Evolutionary conservation across 2,797 vertebrate genomes (phyloP), one percentile per base, ranked within the genome.

Genomic region (Poecilia gillii): DNA sequence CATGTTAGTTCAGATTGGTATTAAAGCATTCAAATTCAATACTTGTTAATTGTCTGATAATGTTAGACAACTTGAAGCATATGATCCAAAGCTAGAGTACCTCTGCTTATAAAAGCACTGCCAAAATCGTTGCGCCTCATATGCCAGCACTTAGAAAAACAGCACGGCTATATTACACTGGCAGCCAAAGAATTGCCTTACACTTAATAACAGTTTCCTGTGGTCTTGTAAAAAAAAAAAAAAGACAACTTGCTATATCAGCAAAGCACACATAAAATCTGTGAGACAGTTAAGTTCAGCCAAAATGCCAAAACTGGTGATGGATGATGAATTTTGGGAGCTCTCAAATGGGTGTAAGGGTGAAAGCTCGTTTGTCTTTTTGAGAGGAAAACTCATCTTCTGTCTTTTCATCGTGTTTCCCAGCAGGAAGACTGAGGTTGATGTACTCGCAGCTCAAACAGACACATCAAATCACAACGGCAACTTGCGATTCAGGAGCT

Each of bases 111-210:
- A 79, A 93, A 89, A 89, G 81, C 76, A 79, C 84, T 77, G 85
- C 80, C 87, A 86, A 80, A 86, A 87, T 87, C 73, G 28, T 82
- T 74, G 74, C 0, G 14, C 80, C 87, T 92, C 91, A 91, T 86
- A 81, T 92, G 90, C 78, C 79, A 85, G 83, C 89, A 85, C 84
- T 94, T 91, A 92, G 83, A 93, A 82, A 85, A 93, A 91, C 86
- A 84, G 84, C 87, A 81, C 8, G 59, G 84, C 79, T 87, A 83
- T 90, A 79, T 82, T 81, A 51, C 84, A 87, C 78, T 88, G 91
- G 91, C 91, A 91, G 86, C 73, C 68, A 75, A 77, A 82, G 81
- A 83, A 14, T 79, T 76, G 88, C 76, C 79, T 88, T 85, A 72
- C 80, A 89, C 71, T 90, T 92, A 92, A 89, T 91, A 89, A 90